Conservation (phyloP, 1,140 invertebrate species). For the Dendrolimus punctatus region DNA sequence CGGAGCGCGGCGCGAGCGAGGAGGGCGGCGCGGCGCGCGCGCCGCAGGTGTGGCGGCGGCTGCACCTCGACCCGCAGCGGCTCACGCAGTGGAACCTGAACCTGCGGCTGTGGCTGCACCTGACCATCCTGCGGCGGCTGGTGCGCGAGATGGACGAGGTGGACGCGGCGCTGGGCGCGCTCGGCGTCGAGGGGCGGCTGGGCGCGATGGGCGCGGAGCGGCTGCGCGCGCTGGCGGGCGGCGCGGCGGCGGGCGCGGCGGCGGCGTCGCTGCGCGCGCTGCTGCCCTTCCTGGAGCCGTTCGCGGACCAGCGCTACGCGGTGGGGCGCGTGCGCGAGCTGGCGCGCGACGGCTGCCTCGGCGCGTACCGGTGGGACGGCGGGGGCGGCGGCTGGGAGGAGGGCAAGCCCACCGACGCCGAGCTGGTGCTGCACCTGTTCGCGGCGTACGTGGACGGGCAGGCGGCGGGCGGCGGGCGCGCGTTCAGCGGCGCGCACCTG, state of each 20-base stretch:
- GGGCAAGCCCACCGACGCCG: conserved; percentile 82
- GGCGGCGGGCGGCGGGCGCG: conserved; percentile 62
- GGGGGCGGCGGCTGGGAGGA: conserved; percentile 81
- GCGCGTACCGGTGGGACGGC: conserved; percentile 84
- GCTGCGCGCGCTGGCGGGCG: conserved; percentile 11
- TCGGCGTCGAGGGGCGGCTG: conserved; percentile 60
- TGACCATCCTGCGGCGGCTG: conserved; percentile 79
- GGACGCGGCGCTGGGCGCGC: conserved; percentile 74
- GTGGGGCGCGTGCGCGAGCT: conserved; percentile 71
- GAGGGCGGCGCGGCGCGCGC: conserved; percentile 22
- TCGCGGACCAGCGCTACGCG: conserved; percentile 84
- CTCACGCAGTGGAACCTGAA: conserved; percentile 80
- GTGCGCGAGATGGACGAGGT: conserved; percentile 77
- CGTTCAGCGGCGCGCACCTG: conserved; percentile 23
- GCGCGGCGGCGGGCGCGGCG: conserved; percentile 3
- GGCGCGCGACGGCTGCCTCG: conserved; percentile 83
- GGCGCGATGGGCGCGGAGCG: neutral
- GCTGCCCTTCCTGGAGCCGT: conserved; percentile 82
- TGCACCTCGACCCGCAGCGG: conserved; percentile 74
- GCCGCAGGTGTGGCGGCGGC: conserved; percentile 74
- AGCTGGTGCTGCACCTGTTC: conserved; percentile 83
- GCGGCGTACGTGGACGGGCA: conserved; percentile 85
- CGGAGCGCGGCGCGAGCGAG: conserved; percentile 20
- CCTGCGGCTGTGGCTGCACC: conserved; percentile 82
- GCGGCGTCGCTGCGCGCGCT: conserved; percentile 73